These are phyloP conservation scores for Pseudococcus longispinus DNA, from an alignment of 2,888 invertebrate genomes.

Conservation along the genomic window DNA sequence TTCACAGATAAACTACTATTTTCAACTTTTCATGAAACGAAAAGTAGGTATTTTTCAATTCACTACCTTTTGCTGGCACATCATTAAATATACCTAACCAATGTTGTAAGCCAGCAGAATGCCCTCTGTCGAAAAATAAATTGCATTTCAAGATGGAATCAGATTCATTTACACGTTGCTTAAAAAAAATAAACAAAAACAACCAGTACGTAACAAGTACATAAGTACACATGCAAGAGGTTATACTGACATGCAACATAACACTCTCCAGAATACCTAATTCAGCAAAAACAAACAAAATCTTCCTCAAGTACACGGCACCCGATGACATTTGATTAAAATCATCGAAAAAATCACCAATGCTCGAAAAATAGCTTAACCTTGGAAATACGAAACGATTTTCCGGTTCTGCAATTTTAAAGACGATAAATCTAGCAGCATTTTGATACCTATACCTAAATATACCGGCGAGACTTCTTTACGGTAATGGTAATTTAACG, in stretches of 20 bases:
- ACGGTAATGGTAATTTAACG: constrained; percentile 53
- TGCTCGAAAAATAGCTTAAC: neutral
- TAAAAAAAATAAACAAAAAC: too few species aligned
- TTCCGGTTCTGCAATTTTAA: constrained; percentile 48
- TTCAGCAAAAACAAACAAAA: neutral
- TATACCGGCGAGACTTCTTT: constrained; percentile 8
- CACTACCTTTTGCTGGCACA: too few species aligned
- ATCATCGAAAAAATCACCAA: neutral
- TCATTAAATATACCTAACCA: too few species aligned
- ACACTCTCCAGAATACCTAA: neutral
- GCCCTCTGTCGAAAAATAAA: too few species aligned
- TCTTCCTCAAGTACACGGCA: neutral
- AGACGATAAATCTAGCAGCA: constrained; percentile 20
- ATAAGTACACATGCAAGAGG: too few species aligned
- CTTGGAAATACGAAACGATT: constrained; percentile 47
- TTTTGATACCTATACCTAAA: neutral
- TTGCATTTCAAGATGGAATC: too few species aligned
- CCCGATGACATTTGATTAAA: neutral
- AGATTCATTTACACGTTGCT: too few species aligned
- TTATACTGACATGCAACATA: neutral
- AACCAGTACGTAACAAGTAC: too few species aligned
- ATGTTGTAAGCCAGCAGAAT: too few species aligned
- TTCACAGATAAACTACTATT: too few species aligned
- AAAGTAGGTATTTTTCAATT: too few species aligned
- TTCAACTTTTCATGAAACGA: too few species aligned